These are phyloP conservation scores for Homalodisca vitripennis DNA, from an alignment of 1,140 invertebrate species.

Conservation along the genomic window DNA sequence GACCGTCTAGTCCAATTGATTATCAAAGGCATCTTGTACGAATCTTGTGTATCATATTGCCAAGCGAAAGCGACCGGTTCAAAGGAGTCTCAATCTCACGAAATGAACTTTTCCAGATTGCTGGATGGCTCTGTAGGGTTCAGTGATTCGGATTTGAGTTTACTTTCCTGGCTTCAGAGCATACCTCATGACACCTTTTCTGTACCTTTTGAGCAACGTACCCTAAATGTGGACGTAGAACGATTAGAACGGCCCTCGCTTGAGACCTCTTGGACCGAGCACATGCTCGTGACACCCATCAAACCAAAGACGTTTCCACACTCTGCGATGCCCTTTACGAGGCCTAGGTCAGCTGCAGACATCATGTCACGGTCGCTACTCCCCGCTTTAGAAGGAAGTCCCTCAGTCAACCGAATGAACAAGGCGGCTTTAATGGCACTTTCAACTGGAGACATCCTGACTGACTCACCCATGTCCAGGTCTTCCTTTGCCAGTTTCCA, in stretches of 20 bases:
- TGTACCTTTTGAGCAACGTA: constrained; percentile 92
- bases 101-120: constrained; percentile 72
- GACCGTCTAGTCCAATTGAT: constrained; percentile 90
- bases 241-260: constrained; percentile 82
- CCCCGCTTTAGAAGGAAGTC: constrained; percentile 64
- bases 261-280: constrained; percentile 95
- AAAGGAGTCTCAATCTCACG: constrained; percentile 53
- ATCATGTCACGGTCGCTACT: constrained; percentile 91
- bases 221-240: constrained; percentile 86
- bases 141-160: constrained; percentile 84
- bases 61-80: constrained; percentile 84
- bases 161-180: constrained; percentile 92
- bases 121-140: constrained; percentile 77
- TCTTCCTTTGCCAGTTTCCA: constrained; percentile 85
- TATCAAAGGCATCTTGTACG: constrained; percentile 93
- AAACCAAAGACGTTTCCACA: constrained; percentile 95
- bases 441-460: constrained; percentile 65
- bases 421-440: constrained; percentile 56
- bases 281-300: constrained; percentile 94
- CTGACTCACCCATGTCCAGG: constrained; percentile 63
- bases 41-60: constrained; percentile 95
- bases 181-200: constrained; percentile 88
- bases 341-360: constrained; percentile 82
- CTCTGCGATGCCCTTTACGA: constrained; percentile 85
- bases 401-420: constrained; percentile 31